Evolutionary conservation across 1,140 invertebrate species (phyloP).

Genomic region (Hestina assimilis): DNA sequence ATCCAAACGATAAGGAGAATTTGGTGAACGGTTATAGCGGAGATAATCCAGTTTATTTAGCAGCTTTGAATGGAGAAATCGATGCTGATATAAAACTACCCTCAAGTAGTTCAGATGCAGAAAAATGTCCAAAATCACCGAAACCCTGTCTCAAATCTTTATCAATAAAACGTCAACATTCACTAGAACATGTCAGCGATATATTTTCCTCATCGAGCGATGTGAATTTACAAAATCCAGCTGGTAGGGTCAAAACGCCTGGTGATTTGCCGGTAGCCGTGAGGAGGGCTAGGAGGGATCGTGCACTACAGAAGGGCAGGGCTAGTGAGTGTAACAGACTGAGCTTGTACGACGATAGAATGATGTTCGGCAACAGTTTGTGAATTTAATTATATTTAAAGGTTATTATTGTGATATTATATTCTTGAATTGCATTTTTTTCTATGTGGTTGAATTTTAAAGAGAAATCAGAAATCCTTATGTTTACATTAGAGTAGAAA

Average conservation of each 20-base stretch:
- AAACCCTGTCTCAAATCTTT: conserved; percentile 56
- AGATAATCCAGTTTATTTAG: conserved; percentile 68
- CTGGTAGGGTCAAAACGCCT: conserved; percentile 88
- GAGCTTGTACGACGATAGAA: conserved; percentile 91
- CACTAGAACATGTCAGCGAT: conserved; percentile 84
- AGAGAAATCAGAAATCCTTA: neutral
- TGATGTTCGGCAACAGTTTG: conserved; percentile 83
- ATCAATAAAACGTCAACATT: conserved; percentile 79
- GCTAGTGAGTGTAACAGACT: conserved; percentile 80
- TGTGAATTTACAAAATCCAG: conserved; percentile 84
- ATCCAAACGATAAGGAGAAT: conserved; percentile 69
- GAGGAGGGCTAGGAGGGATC: conserved; percentile 81
- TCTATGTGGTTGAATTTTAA: neutral
- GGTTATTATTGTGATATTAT: conserved; percentile 28
- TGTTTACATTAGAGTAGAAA: too few species aligned
- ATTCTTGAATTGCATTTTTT: conserved; percentile 15
- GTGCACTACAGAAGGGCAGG: conserved; percentile 59
- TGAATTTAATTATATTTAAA: conserved; percentile 34
- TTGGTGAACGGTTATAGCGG: conserved; percentile 58
- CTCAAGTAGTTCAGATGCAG: conserved; percentile 13
- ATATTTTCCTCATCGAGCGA: conserved; percentile 80
- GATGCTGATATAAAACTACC: conserved; percentile 44
- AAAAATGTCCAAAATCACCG: conserved; percentile 40
- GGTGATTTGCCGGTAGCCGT: conserved; percentile 88
- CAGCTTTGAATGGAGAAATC: conserved; percentile 64